Evolutionary conservation across 1,140 invertebrate species (phyloP), one percentile per base, ranked within the genome.

Genomic region (Anoplophora glabripennis): DNA sequence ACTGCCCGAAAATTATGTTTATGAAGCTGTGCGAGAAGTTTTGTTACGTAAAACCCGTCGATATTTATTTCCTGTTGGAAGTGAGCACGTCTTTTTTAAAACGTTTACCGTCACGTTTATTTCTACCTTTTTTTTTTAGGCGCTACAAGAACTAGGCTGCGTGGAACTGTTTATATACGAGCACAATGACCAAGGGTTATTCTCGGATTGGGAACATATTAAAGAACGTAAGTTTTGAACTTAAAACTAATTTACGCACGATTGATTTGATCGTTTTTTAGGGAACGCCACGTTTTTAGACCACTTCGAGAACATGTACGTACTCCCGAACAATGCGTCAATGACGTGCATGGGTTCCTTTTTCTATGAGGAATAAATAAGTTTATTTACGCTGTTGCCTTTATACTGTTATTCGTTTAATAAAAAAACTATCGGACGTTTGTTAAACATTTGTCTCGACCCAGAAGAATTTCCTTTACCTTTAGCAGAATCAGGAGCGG

Each of bases 1-100:
- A 79, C 9, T 76, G 80, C 62, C 85, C 86, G 0, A 86, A 85
- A 3, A 73, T 79, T 37, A 74, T 75, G 0, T 69, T 88, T 47
- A 64, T 72, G 4, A 77, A 78, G 36, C 61, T 88, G 1, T 81
- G 80, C 61, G 70, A 76, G 14, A 77, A 80, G 58, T 87, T 86
- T 66, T 68, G 71, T 15, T 72, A 73, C 38, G 56, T 80, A 14
- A 71, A 73, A 38, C 74, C 78, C 0, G 72, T 75, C 9, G 75
- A 79, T 60, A 52, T 73, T 8, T 71, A 61, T 59, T 63, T 59
- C 38, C 60, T 71, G 18, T 14, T 71, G 9, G 64, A 70, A 59
- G 69, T 71, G 56, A 59, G 57, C 15, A 4, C 21, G 10, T 35
- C 34, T 49, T 53, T 48, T 17, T 35, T 52, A 7, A 44, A 33